phyloP scores from a whole-genome alignment of 2,888 invertebrate genomes.

The Acleris holmiana region DNA sequence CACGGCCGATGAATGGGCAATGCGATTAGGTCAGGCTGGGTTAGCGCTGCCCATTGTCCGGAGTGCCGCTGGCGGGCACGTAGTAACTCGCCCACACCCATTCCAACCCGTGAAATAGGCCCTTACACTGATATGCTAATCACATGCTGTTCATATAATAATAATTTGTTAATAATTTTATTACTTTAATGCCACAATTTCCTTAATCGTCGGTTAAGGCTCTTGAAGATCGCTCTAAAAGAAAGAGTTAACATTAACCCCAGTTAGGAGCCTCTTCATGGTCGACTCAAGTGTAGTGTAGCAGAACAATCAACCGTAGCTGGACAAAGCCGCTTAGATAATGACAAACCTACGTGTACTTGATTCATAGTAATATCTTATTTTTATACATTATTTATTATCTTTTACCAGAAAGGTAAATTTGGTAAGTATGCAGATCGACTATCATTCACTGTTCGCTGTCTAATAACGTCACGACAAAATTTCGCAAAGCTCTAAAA shows the following conservation, averaged over 20 bases:
- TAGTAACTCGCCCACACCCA: constrained; percentile 41
- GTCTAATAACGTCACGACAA: no score
- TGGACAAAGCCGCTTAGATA: background rate
- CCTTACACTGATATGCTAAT: background rate
- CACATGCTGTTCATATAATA: no score
- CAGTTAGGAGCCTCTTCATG: background rate
- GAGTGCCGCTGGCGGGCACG: constrained; percentile 48
- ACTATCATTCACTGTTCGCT: no score
- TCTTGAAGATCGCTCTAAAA: background rate
- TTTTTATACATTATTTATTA: no score
- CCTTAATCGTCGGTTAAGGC: background rate
- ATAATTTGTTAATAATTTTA: no score
- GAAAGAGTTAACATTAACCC: constrained; percentile 24
- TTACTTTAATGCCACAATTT: no score
- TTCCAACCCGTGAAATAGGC: constrained; percentile 8
- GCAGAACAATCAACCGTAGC: constrained; percentile 14
- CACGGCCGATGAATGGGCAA: constrained; percentile 67
- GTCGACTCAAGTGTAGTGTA: constrained; percentile 27
- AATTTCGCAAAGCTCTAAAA: no score
- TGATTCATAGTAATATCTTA: no score
- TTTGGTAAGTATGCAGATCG: no score
- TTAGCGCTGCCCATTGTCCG: constrained; percentile 54
- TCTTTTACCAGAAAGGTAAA: no score
- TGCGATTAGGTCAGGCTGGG: constrained; percentile 66
- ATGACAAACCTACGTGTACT: background rate